phyloP scores from a whole-genome alignment of 2,888 invertebrate species.

The Drosophila paranaensis region DNA sequence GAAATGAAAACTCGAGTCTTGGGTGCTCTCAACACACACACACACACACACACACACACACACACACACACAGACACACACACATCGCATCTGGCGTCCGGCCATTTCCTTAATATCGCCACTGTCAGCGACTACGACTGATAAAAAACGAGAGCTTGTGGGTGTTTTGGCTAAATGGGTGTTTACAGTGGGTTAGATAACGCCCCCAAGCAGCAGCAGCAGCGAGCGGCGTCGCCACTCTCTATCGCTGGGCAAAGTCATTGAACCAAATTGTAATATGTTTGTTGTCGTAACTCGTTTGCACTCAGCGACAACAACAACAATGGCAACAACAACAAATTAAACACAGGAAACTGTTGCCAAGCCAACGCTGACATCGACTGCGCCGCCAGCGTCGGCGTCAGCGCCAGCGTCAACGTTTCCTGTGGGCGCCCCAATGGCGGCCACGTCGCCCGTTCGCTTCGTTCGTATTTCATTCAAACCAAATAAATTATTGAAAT shows the following conservation, averaged over 20 bases:
- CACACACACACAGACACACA: too few relatives aligned
- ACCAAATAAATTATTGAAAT: slow-evolving; percentile 80
- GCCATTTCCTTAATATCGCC: slow-evolving; percentile 40
- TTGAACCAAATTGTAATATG: slow-evolving; percentile 79
- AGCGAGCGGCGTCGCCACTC: slow-evolving; percentile 20
- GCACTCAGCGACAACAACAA: slow-evolving; percentile 61
- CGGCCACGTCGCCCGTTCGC: slow-evolving; percentile 63
- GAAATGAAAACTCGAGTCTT: slow-evolving; percentile 5
- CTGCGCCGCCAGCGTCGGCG: slow-evolving; percentile 54
- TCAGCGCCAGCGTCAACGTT: slow-evolving; percentile 64
- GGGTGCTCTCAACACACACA: slow-evolving; percentile 50
- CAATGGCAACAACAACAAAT: slow-evolving; percentile 42
- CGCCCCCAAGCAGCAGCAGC: slow-evolving; percentile 39
- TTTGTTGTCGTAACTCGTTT: slow-evolving; percentile 79
- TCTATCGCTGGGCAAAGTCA: slow-evolving; percentile 75
- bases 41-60: too few relatives aligned
- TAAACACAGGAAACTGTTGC: slow-evolving; percentile 78
- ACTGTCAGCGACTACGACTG: slow-evolving; percentile 15
- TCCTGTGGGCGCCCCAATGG: slow-evolving; percentile 83
- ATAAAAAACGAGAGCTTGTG: slow-evolving; percentile 47
- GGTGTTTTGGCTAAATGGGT: slow-evolving; percentile 62
- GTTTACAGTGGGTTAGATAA: slow-evolving; percentile 63
- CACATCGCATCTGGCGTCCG: slow-evolving; percentile 29
- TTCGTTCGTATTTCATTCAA: slow-evolving; percentile 77
- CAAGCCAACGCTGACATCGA: slow-evolving; percentile 61